These are phyloP conservation scores for Bergia sp. DNA, from an alignment of 92 coral and sea anemone genomes.

Conservation along the genomic window DNA sequence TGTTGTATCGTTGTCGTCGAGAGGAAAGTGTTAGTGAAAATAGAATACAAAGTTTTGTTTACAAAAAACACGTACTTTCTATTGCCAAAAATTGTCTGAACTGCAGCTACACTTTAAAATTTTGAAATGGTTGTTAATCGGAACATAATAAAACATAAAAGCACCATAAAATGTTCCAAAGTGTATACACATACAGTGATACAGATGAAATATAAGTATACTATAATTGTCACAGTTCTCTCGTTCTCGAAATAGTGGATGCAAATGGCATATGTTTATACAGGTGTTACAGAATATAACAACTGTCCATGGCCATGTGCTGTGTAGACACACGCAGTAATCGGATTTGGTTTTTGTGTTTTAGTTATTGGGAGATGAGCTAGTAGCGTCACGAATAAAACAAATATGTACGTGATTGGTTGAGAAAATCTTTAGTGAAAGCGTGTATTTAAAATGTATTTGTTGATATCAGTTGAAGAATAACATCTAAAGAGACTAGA, in stretches of 20 bases:
- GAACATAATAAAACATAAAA: neutral
- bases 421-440: neutral
- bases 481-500: neutral
- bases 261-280: neutral
- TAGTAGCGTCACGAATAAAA: neutral
- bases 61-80: neutral
- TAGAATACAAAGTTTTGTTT: neutral
- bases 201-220: neutral
- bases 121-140: neutral
- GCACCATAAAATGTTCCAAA: neutral
- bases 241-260: neutral
- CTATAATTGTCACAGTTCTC: neutral
- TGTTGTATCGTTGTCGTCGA: neutral
- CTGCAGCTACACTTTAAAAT: neutral
- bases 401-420: neutral
- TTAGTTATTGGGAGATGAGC: neutral
- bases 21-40: neutral
- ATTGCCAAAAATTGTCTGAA: neutral
- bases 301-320: neutral
- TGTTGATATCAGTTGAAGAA: slow-evolving; percentile 10
- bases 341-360: neutral
- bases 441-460: neutral
- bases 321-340: neutral
- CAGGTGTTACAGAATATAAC: neutral
- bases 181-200: too few relatives aligned